Evolutionary conservation across 2,113 vertebrate species (phyloP), one percentile per base, ranked within the genome.

Genomic region (Callipepla squamata): DNA sequence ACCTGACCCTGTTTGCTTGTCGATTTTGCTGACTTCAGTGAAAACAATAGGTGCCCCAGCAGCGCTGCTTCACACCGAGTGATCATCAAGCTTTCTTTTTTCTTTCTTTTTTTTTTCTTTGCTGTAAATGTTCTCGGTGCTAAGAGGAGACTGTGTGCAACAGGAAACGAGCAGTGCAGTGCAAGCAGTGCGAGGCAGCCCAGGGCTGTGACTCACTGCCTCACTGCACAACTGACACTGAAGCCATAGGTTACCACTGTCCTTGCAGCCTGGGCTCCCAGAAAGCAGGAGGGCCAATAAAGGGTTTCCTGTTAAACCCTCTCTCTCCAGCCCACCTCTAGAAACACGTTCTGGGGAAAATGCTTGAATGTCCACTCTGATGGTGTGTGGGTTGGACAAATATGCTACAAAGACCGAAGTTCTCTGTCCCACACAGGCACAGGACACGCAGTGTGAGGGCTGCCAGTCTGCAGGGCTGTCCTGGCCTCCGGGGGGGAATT

Each of bases 91-190:
- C 6, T 6, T 2, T 23, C 32, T 59, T 45, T 62, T 7, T 2
- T 32, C n/a, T 51, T n/a, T 26, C 9, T 42, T 89, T 78, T 87
- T 65, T 47, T 69, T 59, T 23, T 45, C 47, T 25, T 53, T 53
- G 51, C 36, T 90, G 80, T 13, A 91, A 47, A 26, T 20, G 70
- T 95, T 95, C 59, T 87, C 77, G 77, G 11, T n/a, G 53, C 57
- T 79, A 80, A 69, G 51, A 25, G 0, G 3, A 67, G 42, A 50
- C 38, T 79, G 63, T 11, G 48, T 90, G 87, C 72, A 91, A 92
- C 87, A 94, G 96, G 95, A 97, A 96, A 48, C 51, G 55, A 89
- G 57, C 65, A 70, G 85, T 86, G 87, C 66, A 50, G 6, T 26
- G 57, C 42, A 80, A 91, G 87, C 84, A 78, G 87, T 87, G 38